These are phyloP conservation scores for Turritopsis dohrnii DNA, from an alignment of 30 jellyfish, hydroid and myxozoan genomes.

Conservation along the genomic window DNA sequence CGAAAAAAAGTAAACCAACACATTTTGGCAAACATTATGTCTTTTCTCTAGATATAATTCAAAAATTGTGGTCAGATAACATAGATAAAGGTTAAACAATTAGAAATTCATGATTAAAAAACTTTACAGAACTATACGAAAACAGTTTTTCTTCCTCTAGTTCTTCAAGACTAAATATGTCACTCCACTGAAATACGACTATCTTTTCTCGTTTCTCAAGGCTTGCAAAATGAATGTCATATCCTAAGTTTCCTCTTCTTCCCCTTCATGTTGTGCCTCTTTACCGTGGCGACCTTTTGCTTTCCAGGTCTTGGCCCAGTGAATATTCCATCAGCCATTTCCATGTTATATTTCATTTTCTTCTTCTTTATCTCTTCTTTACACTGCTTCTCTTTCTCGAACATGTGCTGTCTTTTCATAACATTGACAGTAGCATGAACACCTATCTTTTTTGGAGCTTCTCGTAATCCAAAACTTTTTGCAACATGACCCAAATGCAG, in stretches of 20 bases:
- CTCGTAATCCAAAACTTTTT: constrained; percentile 77
- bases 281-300: neutral
- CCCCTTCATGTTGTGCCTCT: neutral
- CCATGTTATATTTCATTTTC: constrained; percentile 1
- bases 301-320: constrained; percentile 78
- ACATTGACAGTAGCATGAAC: constrained; percentile 5
- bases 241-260: neutral
- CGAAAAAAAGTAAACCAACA: too few relatives aligned
- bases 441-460: constrained; percentile 74
- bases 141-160: too few relatives aligned
- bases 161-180: too few relatives aligned
- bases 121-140: too few relatives aligned
- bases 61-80: too few relatives aligned
- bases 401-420: constrained; percentile 10
- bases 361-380: constrained; percentile 35
- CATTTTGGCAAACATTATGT: too few relatives aligned
- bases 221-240: too few relatives aligned
- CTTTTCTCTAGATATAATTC: too few relatives aligned
- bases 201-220: too few relatives aligned
- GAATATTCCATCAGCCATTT: constrained; percentile 51
- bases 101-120: too few relatives aligned
- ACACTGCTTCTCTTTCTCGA: constrained; percentile 7
- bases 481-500: constrained; percentile 96
- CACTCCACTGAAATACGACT: too few relatives aligned
- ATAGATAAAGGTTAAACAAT: too few relatives aligned